phyloP scores from a whole-genome alignment of 2,113 vertebrate genomes.

The Vulpes ferrilata region DNA sequence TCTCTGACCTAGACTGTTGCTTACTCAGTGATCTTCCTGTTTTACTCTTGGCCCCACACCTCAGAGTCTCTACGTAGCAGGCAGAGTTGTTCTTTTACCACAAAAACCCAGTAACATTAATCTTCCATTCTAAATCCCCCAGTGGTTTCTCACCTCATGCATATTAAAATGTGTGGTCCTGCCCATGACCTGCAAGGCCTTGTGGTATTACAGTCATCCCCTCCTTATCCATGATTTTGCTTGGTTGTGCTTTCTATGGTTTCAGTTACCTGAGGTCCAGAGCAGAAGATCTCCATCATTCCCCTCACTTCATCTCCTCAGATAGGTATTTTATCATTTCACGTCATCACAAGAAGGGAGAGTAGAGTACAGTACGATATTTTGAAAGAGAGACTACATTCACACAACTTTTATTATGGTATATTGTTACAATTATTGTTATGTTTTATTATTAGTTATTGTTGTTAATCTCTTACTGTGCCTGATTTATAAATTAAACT shows the following conservation, averaged over 20 bases:
- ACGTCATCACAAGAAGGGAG: not conserved
- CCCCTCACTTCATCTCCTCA: not conserved
- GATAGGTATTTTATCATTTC: not conserved
- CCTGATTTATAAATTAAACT: not conserved
- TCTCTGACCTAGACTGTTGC: not conserved
- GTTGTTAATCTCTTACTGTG: not conserved
- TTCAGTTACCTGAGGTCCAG: not conserved
- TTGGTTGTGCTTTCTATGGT: not conserved
- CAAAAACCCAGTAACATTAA: not conserved
- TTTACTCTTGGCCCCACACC: not conserved
- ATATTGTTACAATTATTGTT: not conserved
- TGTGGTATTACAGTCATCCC: not conserved
- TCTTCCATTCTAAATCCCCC: not conserved
- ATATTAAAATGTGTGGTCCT: not conserved
- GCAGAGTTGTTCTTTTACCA: not conserved
- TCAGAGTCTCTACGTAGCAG: not conserved
- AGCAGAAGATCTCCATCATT: not conserved
- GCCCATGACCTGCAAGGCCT: rapidly evolving
- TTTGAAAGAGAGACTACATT: not conserved
- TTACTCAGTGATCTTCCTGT: not conserved
- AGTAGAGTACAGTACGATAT: not conserved
- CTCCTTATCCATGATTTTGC: not conserved
- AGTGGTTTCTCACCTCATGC: not conserved
- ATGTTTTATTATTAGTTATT: not conserved
- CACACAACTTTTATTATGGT: not conserved